These are phyloP conservation scores for Hydropotes inermis DNA, from an alignment of 2,113 vertebrate genomes.

Conservation along the genomic window DNA sequence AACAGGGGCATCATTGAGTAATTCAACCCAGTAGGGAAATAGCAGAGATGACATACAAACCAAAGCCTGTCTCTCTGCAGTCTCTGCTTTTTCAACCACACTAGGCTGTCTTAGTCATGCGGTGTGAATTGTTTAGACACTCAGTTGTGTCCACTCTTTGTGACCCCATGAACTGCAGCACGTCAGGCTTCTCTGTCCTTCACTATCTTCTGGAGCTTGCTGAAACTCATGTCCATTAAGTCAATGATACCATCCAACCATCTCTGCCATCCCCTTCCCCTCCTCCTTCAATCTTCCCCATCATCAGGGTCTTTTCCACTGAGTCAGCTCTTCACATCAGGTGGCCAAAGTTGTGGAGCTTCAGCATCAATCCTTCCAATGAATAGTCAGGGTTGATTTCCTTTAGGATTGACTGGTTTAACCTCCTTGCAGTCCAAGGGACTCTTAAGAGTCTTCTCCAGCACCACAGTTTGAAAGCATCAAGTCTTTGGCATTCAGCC, in stretches of 20 bases:
- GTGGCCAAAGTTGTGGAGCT: background rate
- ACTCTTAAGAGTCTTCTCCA: background rate
- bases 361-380: background rate
- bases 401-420: background rate
- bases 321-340: background rate
- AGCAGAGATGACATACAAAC: background rate
- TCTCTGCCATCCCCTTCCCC: background rate
- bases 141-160: background rate
- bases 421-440: background rate
- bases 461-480: background rate
- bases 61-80: background rate
- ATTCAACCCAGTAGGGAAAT: background rate
- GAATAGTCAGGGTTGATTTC: background rate
- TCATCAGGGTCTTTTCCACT: background rate
- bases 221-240: background rate
- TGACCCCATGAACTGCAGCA: background rate
- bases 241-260: background rate
- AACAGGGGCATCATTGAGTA: background rate
- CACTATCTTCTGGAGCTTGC: background rate
- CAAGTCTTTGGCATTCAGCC: background rate
- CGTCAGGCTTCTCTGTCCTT: background rate
- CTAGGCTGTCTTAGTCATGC: background rate
- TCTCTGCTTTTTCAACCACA: background rate
- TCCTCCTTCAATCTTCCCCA: background rate
- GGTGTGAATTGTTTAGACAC: background rate